Evolutionary conservation across 2,888 invertebrate genomes (phyloP).

Genomic region (Coenonympha arcania): DNA sequence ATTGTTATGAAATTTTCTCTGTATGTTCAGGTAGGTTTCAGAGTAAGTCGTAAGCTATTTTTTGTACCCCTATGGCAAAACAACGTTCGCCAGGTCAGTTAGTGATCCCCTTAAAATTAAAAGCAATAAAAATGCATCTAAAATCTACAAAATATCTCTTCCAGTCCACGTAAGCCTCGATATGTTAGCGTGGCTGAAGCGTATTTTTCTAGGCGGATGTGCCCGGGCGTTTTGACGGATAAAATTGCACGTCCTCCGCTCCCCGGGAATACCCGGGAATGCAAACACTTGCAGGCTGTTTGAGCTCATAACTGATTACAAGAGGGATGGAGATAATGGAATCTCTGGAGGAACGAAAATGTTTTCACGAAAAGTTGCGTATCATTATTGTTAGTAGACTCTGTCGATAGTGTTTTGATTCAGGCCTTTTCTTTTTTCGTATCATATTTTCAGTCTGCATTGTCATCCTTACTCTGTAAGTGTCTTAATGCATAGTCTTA

Average conservation of each 20-base stretch:
- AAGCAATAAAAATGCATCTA: no score
- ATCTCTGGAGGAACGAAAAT: background rate
- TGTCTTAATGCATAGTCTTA: no score
- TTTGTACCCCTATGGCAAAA: no score
- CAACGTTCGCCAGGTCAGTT: no score
- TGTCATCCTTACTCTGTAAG: no score
- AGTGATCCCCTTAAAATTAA: no score
- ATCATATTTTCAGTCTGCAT: no score
- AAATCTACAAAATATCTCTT: background rate
- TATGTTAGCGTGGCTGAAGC: conserved; percentile 22
- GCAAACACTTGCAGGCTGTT: conserved; percentile 22
- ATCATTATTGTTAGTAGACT: background rate
- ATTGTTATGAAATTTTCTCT: no score
- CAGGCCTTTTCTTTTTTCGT: no score
- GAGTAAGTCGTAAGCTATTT: no score
- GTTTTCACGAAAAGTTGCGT: background rate
- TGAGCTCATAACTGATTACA: conserved; percentile 14
- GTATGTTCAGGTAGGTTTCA: no score
- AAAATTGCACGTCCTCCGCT: conserved; percentile 21
- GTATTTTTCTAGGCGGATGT: conserved; percentile 25
- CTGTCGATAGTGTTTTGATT: background rate
- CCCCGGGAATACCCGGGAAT: conserved; percentile 18
- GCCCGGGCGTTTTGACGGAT: conserved; percentile 21
- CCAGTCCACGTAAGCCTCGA: conserved; percentile 9
- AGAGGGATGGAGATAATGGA: conserved; percentile 3